Evolutionary conservation across 2,113 vertebrate species (phyloP).

Genomic region (Oncorhynchus nerka): DNA sequence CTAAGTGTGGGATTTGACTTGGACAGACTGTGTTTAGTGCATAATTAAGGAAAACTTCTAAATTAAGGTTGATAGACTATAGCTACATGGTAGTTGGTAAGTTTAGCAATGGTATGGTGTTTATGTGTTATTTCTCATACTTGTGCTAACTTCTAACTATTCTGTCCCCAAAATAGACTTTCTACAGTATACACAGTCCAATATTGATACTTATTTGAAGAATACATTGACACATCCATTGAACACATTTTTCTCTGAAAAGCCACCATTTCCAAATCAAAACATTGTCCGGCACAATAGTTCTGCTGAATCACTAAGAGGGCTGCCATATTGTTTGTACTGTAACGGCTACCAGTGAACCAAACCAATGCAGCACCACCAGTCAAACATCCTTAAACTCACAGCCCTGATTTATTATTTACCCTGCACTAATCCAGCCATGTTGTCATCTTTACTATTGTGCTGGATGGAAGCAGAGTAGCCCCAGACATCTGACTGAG

Average conservation of each 20-base stretch:
- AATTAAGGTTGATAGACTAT: no score
- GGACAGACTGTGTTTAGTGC: no score
- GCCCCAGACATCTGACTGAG: neutral
- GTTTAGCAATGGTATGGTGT: no score
- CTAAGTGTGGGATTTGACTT: no score
- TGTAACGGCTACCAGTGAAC: constrained; percentile 55
- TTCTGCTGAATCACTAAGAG: constrained; percentile 48
- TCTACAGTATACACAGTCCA: no score
- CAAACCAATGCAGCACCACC: constrained; percentile 25
- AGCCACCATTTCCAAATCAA: constrained; percentile 38
- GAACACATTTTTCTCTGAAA: constrained; percentile 43
- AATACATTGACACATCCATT: neutral
- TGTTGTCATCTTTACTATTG: constrained; percentile 40
- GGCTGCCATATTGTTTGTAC: constrained; percentile 61
- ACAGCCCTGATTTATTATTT: constrained; percentile 57
- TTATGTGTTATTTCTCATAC: no score
- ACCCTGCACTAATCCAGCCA: constrained; percentile 58
- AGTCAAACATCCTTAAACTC: constrained; percentile 56
- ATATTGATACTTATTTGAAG: no score
- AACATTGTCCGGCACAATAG: constrained; percentile 57
- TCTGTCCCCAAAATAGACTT: no score
- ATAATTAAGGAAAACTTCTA: no score
- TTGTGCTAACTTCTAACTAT: no score
- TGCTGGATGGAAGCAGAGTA: no score
- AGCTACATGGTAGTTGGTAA: no score